These are phyloP conservation scores for Sialia sialis DNA, from an alignment of 2,113 vertebrate genomes.

Conservation along the genomic window DNA sequence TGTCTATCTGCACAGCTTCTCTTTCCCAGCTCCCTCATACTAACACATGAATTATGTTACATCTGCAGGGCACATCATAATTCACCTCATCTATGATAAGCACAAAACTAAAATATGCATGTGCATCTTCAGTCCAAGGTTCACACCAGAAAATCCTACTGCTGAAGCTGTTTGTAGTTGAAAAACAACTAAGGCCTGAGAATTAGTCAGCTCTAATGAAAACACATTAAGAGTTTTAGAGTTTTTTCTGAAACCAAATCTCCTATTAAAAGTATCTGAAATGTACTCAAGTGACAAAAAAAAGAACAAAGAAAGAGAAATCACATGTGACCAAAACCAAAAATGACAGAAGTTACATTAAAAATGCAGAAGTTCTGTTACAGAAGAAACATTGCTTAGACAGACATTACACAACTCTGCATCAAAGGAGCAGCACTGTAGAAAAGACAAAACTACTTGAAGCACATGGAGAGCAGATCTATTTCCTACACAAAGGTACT, in stretches of 20 bases:
- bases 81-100: neutral
- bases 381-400: slow-evolving; percentile 52
- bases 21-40: neutral
- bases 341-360: slow-evolving; percentile 9
- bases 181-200: neutral
- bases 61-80: neutral
- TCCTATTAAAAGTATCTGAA: slow-evolving; percentile 31
- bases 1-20: neutral
- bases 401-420: slow-evolving; percentile 38
- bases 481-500: neutral
- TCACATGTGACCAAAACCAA: neutral
- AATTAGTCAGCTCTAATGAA: neutral
- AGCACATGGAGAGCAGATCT: neutral
- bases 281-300: slow-evolving; percentile 27
- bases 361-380: slow-evolving; percentile 11
- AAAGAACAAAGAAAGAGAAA: slow-evolving; percentile 24
- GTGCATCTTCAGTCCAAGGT: neutral
- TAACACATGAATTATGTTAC: neutral
- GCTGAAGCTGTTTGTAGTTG: neutral
- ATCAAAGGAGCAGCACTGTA: neutral
- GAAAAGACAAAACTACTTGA: slow-evolving; percentile 7
- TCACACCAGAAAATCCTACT: neutral
- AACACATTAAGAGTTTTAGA: neutral
- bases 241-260: neutral
- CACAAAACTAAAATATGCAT: neutral